Conservation (phyloP, 2,113 vertebrate species). For the Apeltes quadracus region DNA sequence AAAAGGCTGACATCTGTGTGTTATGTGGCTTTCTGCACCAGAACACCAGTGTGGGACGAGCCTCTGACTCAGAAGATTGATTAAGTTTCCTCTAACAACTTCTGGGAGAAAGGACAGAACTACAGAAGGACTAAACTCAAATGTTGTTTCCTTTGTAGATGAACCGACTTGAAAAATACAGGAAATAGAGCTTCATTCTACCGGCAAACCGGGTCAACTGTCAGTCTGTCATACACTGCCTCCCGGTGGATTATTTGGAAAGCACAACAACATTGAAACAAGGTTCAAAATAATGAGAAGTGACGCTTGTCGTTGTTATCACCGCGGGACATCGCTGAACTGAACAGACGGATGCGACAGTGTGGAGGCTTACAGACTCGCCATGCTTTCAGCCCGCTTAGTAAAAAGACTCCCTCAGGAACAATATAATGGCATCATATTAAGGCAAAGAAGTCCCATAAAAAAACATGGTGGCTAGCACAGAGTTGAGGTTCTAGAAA, state of each 20-base stretch:
- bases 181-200: slow-evolving; percentile 4
- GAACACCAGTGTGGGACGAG: background rate
- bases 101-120: background rate
- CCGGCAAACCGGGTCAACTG: background rate
- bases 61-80: background rate
- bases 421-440: background rate
- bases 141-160: background rate
- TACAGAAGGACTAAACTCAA: background rate
- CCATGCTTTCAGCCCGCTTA: slow-evolving; percentile 6
- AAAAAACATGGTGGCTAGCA: background rate
- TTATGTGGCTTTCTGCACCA: slow-evolving; percentile 5
- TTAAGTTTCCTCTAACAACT: no score
- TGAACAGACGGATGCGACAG: slow-evolving; percentile 12
- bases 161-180: background rate
- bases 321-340: slow-evolving; percentile 18
- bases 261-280: slow-evolving; percentile 6
- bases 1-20: slow-evolving; percentile 15
- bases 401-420: slow-evolving; percentile 17
- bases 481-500: background rate
- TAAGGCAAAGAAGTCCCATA: background rate
- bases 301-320: slow-evolving; percentile 33
- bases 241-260: slow-evolving; percentile 56
- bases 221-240: slow-evolving; percentile 59
- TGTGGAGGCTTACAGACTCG: slow-evolving; percentile 3
- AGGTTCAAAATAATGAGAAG: slow-evolving; percentile 26